Conservation (phyloP, 2,888 invertebrate species). For the Lamproptera curius region DNA sequence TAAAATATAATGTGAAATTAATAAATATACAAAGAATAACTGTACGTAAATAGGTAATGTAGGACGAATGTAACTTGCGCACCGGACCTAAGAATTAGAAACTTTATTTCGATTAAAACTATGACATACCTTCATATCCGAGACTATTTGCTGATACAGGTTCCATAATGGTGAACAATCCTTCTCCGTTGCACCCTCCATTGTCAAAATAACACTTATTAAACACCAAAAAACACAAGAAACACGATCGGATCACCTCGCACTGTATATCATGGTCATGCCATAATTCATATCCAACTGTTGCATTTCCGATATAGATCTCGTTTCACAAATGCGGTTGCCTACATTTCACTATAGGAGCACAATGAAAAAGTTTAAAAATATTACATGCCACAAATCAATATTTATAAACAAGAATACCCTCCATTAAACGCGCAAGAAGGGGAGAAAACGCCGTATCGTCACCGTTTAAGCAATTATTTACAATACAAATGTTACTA, state of each 20-base stretch:
- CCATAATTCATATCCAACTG: slow-evolving; percentile 53
- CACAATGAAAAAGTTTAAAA: slow-evolving; percentile 46
- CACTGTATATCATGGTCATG: slow-evolving; percentile 36
- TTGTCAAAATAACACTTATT: slow-evolving; percentile 66
- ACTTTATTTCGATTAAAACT: slow-evolving; percentile 23
- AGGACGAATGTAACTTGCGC: slow-evolving; percentile 30
- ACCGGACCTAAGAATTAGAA: slow-evolving; percentile 18
- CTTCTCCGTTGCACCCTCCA: slow-evolving; percentile 86
- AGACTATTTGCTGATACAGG: slow-evolving; percentile 96
- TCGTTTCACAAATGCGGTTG: slow-evolving; percentile 36
- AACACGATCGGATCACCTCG: slow-evolving; percentile 52
- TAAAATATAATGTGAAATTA: too few species aligned
- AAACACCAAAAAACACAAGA: slow-evolving; percentile 43
- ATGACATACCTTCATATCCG: slow-evolving; percentile 95
- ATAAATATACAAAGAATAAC: too few species aligned
- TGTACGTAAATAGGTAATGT: slow-evolving; percentile 34
- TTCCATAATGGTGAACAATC: slow-evolving; percentile 95
- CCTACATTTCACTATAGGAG: slow-evolving; percentile 63
- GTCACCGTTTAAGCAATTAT: too few species aligned
- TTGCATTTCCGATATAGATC: slow-evolving; percentile 53
- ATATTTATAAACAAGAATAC: slow-evolving; percentile 75
- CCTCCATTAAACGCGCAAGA: slow-evolving; percentile 46
- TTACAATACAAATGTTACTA: too few species aligned
- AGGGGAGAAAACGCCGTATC: slow-evolving; percentile 34
- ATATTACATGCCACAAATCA: slow-evolving; percentile 64